A percentile compares a stretch with the other conserved stretches of the same genome.
Conservation (phyloP, 2,888 invertebrate species). For the Acanthococcus lagerstroemiae region DNA sequence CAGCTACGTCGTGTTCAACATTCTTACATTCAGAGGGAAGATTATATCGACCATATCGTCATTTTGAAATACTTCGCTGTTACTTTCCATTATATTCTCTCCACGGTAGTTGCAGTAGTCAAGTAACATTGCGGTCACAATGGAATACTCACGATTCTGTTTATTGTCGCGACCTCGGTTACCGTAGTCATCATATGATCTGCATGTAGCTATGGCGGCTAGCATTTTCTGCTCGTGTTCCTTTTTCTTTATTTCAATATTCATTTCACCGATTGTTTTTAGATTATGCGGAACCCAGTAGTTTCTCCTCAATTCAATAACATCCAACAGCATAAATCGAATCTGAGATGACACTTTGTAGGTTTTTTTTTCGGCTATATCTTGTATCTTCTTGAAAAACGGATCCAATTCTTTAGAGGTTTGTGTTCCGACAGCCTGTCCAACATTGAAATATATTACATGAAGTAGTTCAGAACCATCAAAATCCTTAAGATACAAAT, state of each 20-base stretch:
- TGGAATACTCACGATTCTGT: conserved; percentile 14
- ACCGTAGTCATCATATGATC: conserved; percentile 1
- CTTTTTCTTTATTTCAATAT: conserved; percentile 50
- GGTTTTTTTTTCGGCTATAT: conserved; percentile 35
- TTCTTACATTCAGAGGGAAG: conserved; percentile 23
- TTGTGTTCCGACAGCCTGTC: too few relatives aligned
- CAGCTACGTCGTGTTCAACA: conserved; percentile 1
- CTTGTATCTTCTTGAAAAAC: conserved; percentile 19
- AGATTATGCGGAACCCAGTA: conserved; percentile 83
- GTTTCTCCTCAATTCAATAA: conserved; percentile 71
- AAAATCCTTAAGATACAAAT: too few relatives aligned
- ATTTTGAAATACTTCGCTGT: background rate
- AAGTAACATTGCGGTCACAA: background rate
- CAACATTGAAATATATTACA: too few relatives aligned
- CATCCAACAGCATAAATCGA: conserved; percentile 78
- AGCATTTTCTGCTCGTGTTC: conserved; percentile 15
- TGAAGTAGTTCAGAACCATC: too few relatives aligned
- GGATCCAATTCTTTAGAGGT: conserved; percentile 7
- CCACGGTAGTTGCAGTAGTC: too few relatives aligned
- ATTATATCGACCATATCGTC: conserved; percentile 30
- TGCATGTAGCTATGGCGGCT: background rate
- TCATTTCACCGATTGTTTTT: conserved; percentile 90
- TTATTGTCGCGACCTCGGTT: conserved; percentile 1
- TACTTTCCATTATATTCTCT: too few relatives aligned
- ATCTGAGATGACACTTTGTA: conserved; percentile 46